A percentile compares a stretch with the other conserved stretches of the same genome.
Conservation (phyloP, 2,797 vertebrate species). For the Brachyrhaphis roseni region DNA sequence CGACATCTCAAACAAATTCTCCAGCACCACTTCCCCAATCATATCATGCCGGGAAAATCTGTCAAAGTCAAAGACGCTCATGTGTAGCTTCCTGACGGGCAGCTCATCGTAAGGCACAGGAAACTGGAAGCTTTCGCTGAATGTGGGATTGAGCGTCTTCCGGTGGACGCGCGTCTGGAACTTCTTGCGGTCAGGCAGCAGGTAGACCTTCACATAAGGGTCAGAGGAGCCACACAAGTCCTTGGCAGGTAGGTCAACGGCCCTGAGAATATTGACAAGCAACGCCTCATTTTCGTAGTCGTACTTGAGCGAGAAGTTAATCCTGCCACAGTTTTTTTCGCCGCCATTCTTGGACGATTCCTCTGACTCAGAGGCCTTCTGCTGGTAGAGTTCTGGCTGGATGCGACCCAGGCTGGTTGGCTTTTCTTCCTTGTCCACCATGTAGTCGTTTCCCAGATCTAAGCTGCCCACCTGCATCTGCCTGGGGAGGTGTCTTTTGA, state of each 20-base stretch:
- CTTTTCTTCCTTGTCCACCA: slow-evolving; percentile 85
- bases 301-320: slow-evolving; percentile 95
- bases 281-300: slow-evolving; percentile 94
- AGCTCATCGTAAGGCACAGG: slow-evolving; percentile 95
- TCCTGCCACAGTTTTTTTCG: slow-evolving; percentile 92
- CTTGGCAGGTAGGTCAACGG: slow-evolving; percentile 95
- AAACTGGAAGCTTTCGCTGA: slow-evolving; percentile 95
- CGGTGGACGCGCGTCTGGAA: slow-evolving; percentile 98
- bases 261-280: slow-evolving; percentile 91
- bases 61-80: slow-evolving; percentile 98
- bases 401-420: slow-evolving; percentile 95
- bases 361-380: slow-evolving; percentile 88
- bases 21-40: slow-evolving; percentile 97
- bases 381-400: slow-evolving; percentile 96
- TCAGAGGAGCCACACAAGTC: slow-evolving; percentile 98
- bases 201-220: slow-evolving; percentile 98
- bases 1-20: slow-evolving; percentile 93
- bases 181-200: slow-evolving; percentile 97
- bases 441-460: slow-evolving; percentile 88
- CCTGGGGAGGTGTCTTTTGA: slow-evolving; percentile 94
- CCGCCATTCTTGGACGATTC: slow-evolving; percentile 86
- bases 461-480: slow-evolving; percentile 96
- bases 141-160: slow-evolving; percentile 96
- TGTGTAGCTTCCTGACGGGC: slow-evolving; percentile 90
- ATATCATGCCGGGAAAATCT: slow-evolving; percentile 97